Percentiles rank a stretch among this genome's conserved stretches.
Conservation (phyloP, 2,888 invertebrate genomes). For the Pristionchus entomophagus region DNA sequence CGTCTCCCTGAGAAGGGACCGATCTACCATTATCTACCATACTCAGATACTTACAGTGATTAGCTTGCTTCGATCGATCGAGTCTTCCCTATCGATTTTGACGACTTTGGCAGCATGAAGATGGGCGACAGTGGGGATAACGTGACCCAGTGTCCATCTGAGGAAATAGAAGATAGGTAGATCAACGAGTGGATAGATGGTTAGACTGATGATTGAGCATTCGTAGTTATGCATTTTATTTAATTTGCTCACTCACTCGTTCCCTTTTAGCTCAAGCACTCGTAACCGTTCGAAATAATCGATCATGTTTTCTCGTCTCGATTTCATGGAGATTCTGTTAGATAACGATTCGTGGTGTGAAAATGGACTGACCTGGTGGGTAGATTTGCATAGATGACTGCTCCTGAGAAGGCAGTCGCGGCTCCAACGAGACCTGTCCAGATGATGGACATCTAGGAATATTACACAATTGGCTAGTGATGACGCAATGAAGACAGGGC, state of each 20-base stretch:
- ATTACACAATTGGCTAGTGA: too few species aligned
- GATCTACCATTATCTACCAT: not conserved
- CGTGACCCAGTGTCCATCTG: constrained; percentile 67
- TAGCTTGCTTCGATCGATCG: constrained; percentile 12
- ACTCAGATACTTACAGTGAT: not conserved
- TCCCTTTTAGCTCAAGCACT: too few species aligned
- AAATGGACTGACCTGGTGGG: constrained; percentile 65
- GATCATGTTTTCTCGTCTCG: too few species aligned
- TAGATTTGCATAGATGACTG: constrained; percentile 71
- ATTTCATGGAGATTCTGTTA: too few species aligned
- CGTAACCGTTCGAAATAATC: too few species aligned
- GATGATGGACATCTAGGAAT: constrained; percentile 26
- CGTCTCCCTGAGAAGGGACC: not conserved
- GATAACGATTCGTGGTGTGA: too few species aligned
- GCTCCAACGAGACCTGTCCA: constrained; percentile 34
- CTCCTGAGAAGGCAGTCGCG: constrained; percentile 66
- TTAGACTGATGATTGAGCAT: too few species aligned
- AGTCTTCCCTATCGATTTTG: constrained; percentile 52
- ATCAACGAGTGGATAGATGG: too few species aligned
- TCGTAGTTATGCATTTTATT: too few species aligned
- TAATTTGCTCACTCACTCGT: too few species aligned
- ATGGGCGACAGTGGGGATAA: constrained; percentile 62
- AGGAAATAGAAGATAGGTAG: not conserved
- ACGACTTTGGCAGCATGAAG: constrained; percentile 67
- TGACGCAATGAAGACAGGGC: not conserved